These are phyloP conservation scores for Turritopsis rubra DNA, from an alignment of 30 jellyfish, hydroid and myxozoan genomes.

Conservation along the genomic window DNA sequence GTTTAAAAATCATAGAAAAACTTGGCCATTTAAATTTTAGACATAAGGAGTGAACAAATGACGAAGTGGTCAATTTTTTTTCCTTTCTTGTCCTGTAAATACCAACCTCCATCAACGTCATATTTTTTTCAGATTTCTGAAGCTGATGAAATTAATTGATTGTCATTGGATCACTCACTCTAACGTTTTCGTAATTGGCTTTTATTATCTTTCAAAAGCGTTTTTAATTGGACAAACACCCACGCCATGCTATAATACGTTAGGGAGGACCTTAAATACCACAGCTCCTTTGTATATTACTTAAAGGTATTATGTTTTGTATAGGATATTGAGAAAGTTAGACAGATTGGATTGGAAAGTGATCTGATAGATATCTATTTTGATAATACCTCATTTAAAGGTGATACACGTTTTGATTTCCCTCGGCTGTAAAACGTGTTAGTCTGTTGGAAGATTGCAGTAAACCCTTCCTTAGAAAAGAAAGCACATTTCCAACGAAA, in stretches of 20 bases:
- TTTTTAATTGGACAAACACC: background rate
- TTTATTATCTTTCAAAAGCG: background rate
- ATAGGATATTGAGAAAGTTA: background rate
- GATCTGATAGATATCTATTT: background rate
- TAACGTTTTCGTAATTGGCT: background rate
- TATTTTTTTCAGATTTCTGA: background rate
- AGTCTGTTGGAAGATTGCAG: no score
- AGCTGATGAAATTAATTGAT: background rate
- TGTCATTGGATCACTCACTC: background rate
- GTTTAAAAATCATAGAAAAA: no score
- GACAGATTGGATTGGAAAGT: background rate
- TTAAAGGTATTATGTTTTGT: background rate
- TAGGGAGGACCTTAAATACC: background rate
- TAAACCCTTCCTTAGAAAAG: no score
- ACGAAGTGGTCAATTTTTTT: no score
- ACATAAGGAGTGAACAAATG: no score
- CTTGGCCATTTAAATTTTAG: no score
- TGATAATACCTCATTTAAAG: no score
- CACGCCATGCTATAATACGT: background rate
- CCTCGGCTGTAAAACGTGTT: no score
- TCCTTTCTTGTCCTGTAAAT: no score
- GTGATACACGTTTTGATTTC: no score
- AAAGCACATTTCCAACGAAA: no score
- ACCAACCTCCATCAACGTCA: background rate
- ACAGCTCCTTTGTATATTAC: background rate